phyloP scores from a whole-genome alignment of 2,113 vertebrate genomes.

The Coptodon bakossiorum region DNA sequence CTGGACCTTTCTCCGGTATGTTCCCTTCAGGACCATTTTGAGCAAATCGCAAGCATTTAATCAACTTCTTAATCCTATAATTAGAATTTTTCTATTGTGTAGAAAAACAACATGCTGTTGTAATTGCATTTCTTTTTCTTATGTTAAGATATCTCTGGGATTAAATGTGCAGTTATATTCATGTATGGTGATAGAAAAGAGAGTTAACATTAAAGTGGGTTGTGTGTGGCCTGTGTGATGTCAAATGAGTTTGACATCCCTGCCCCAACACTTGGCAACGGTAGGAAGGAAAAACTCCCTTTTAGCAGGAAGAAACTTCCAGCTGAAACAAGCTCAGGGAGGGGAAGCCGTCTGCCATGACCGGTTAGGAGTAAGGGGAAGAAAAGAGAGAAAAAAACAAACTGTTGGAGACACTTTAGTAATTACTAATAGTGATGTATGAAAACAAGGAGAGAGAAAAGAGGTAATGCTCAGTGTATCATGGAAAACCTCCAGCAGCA shows the following conservation, averaged over 20 bases:
- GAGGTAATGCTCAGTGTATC: not conserved
- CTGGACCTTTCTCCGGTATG: not conserved
- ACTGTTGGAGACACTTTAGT: not conserved
- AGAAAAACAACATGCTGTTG: not conserved
- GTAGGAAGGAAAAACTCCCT: too few species aligned
- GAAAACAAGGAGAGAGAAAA: not conserved
- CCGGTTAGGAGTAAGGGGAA: not conserved
- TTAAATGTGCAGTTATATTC: not conserved
- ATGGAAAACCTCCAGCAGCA: not conserved
- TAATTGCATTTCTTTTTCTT: not conserved
- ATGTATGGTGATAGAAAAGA: not conserved
- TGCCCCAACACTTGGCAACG: too few species aligned
- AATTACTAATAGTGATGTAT: not conserved
- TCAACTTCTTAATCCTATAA: not conserved
- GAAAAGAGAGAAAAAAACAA: not conserved
- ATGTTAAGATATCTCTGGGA: not conserved
- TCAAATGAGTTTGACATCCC: not conserved
- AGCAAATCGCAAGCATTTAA: not conserved
- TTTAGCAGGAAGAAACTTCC: too few species aligned
- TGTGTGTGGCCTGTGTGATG: not conserved
- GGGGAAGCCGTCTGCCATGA: not conserved
- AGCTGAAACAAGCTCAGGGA: not conserved
- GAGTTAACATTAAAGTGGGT: not conserved
- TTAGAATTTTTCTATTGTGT: not conserved
- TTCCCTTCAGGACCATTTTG: not conserved